Conservation (phyloP, 1,140 invertebrate species). For the Bombus confusus region DNA sequence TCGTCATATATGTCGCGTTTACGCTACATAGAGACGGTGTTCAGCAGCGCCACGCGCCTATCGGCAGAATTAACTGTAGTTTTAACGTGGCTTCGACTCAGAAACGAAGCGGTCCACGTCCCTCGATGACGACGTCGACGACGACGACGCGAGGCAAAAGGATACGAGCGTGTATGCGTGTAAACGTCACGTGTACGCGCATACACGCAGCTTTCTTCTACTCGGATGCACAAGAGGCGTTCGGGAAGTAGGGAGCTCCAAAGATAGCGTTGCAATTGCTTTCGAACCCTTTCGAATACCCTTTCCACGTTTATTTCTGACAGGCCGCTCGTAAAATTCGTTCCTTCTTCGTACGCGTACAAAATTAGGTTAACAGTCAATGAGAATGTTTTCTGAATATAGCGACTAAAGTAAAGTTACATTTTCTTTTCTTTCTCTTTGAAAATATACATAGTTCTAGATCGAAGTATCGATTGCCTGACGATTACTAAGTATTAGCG, state of each 20-base stretch:
- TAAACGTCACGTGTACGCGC: not conserved
- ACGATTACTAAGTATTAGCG: not conserved
- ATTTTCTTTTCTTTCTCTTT: no score
- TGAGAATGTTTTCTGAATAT: not conserved
- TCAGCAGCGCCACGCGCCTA: conserved; percentile 39
- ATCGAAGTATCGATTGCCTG: not conserved
- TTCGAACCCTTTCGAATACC: conserved; percentile 36
- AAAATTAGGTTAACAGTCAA: conserved; percentile 21
- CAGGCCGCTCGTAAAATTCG: not conserved
- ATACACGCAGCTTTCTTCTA: not conserved
- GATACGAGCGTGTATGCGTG: not conserved
- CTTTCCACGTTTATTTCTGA: conserved; percentile 34
- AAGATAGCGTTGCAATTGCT: conserved; percentile 40
- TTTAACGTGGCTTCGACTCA: conserved; percentile 29
- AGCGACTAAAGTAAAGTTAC: not conserved
- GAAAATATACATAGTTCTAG: not conserved
- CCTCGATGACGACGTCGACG: conserved; percentile 3
- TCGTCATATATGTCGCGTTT: conserved; percentile 27
- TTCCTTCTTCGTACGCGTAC: not conserved
- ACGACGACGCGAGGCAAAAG: not conserved
- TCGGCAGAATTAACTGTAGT: conserved; percentile 58
- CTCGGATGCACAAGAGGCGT: conserved; percentile 21
- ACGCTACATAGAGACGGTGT: conserved; percentile 6
- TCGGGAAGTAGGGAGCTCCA: conserved; percentile 30
- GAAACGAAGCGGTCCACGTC: conserved; percentile 27